These are phyloP conservation scores for Sebastes hubbsi DNA, from an alignment of 2,797 vertebrate species.

Conservation along the genomic window DNA sequence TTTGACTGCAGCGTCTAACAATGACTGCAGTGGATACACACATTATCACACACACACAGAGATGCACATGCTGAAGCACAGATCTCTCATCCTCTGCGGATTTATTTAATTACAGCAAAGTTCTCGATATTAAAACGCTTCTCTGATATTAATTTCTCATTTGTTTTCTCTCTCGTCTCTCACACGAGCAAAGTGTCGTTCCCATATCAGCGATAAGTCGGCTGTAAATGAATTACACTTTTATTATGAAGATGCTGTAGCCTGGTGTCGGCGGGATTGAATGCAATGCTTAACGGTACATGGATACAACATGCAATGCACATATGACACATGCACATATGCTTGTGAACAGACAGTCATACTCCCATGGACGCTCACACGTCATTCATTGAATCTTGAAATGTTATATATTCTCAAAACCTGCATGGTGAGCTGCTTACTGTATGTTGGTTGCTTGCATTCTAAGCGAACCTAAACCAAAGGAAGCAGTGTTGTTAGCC, in stretches of 20 bases:
- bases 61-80: neutral
- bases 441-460: neutral
- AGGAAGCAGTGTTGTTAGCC: neutral
- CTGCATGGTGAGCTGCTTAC: neutral
- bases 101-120: constrained; percentile 27
- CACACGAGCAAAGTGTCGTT: neutral
- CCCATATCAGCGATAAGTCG: neutral
- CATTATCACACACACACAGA: neutral
- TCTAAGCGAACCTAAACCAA: neutral
- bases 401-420: neutral
- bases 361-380: neutral
- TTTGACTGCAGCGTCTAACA: neutral
- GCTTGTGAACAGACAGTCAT: neutral
- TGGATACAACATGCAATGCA: neutral
- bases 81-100: neutral
- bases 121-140: neutral
- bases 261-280: neutral
- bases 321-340: neutral
- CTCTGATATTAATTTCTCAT: neutral
- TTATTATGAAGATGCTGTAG: neutral
- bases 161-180: neutral
- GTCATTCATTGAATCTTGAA: neutral
- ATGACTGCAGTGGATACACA: neutral
- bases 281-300: neutral
- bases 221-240: constrained; percentile 3